phyloP scores from a whole-genome alignment of 2,113 vertebrate genomes.

The Macquaria ambigua region DNA sequence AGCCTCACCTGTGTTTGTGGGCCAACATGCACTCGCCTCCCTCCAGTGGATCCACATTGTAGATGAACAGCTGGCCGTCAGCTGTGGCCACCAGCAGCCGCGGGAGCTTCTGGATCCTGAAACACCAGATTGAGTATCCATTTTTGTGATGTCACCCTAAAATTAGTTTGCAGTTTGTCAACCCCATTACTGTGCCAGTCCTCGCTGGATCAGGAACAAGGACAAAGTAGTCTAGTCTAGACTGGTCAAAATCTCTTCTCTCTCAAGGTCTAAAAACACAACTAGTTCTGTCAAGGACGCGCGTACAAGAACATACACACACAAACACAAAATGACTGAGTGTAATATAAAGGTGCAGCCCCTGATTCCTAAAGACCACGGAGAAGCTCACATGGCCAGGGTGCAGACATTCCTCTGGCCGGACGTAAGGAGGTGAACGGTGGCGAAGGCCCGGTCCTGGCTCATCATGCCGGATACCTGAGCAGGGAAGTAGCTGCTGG shows the following conservation, averaged over 20 bases:
- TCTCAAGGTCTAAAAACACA: neutral
- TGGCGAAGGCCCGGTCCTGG: constrained; percentile 97
- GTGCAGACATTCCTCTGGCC: constrained; percentile 92
- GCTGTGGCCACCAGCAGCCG: constrained; percentile 93
- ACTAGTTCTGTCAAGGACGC: neutral
- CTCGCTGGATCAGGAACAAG: neutral
- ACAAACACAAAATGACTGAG: neutral
- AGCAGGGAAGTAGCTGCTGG: constrained; percentile 95
- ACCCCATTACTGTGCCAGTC: neutral
- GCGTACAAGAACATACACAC: neutral
- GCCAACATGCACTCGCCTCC: constrained; percentile 94
- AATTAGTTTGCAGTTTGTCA: neutral
- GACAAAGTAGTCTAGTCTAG: neutral
- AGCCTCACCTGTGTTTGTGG: constrained; percentile 93
- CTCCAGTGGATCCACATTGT: constrained; percentile 94
- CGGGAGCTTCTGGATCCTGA: constrained; percentile 96
- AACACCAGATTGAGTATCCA: neutral
- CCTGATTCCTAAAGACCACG: neutral
- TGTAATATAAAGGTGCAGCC: neutral
- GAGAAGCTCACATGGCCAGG: constrained; percentile 87
- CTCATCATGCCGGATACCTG: constrained; percentile 97
- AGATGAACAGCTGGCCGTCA: constrained; percentile 95
- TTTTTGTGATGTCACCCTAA: neutral
- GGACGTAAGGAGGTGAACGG: constrained; percentile 88
- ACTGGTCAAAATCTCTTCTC: neutral